Evolutionary conservation across 2,797 vertebrate genomes (phyloP), one percentile per base, ranked within the genome.

Genomic region (Notolepis coatsorum): DNA sequence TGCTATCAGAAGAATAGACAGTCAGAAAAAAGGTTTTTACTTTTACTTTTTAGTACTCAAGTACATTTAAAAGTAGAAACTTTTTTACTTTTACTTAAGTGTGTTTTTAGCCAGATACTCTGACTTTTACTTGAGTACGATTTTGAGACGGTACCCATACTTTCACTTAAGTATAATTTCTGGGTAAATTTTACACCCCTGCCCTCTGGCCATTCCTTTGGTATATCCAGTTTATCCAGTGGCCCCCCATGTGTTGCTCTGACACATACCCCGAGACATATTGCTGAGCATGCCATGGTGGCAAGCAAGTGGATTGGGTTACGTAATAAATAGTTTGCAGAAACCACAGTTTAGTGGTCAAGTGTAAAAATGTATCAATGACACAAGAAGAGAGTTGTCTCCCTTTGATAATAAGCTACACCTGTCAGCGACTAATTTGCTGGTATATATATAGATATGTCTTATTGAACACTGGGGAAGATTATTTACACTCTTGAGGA

Each of bases 211-310:
- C 33, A 72, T 60, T 74, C 58, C 41, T 10, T n/a, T n/a, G n/a
- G n/a, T n/a, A n/a, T n/a, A n/a, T n/a, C n/a, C n/a, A n/a, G n/a
- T n/a, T n/a, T n/a, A n/a, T 67, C 25, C 12, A 15, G 27, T 50
- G 60, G 41, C 28, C 28, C 27, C 8, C 18, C 60, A 15, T 28
- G 7, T 25, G 48, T 35, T 13, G 63, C 7, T 31, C 61, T 28
- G 25, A 52, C 60, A 73, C 60, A 24, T 42, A 43, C 47, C 15
- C 30, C 23, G 10, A 5, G 17, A 65, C 30, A 54, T 31, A 21
- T 35, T 28, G 45, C 23, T 37, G 42, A 59, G 30, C 4, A 58
- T 31, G 48, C 60, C 24, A 73, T 63, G 80, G 75, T 39, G 80
- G 73, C 37, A 50, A 7, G 43, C 25, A 52, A 65, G 60, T 12